Evolutionary conservation across 2,113 vertebrate genomes (phyloP).

Genomic region (Dendropsophus ebraccatus): DNA sequence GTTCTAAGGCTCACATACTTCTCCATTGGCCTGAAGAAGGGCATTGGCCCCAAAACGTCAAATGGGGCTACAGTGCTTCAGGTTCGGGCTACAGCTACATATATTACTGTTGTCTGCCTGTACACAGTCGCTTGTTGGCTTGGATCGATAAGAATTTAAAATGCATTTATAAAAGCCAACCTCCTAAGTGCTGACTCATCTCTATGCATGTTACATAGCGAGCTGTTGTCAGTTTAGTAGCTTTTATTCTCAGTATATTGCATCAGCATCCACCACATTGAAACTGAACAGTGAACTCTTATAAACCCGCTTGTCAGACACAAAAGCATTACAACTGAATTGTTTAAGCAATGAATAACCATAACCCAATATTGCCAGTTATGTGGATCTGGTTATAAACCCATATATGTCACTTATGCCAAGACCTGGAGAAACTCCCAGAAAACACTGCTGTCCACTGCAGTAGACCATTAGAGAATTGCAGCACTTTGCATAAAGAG

Average conservation of each 20-base stretch:
- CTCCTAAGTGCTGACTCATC: neutral
- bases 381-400: neutral
- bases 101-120: too few relatives aligned
- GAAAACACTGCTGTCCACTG: neutral
- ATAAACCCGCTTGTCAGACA: neutral
- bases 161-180: too few relatives aligned
- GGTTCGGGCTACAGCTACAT: too few relatives aligned
- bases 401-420: slow-evolving; percentile 22
- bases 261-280: neutral
- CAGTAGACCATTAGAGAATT: slow-evolving; percentile 14
- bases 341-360: slow-evolving; percentile 15
- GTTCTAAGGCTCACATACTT: too few relatives aligned
- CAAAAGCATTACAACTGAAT: slow-evolving; percentile 28
- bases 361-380: slow-evolving; percentile 17
- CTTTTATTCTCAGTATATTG: neutral
- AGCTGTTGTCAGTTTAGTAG: neutral
- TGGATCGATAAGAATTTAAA: too few relatives aligned
- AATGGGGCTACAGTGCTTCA: too few relatives aligned
- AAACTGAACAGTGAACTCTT: neutral
- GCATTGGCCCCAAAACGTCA: too few relatives aligned
- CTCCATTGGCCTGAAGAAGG: too few relatives aligned
- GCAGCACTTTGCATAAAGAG: neutral
- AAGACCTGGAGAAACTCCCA: slow-evolving; percentile 38
- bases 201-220: neutral
- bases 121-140: too few relatives aligned